Base-by-base conservation (phyloP, 1,140 invertebrate genomes). In the Matsumurasca onukii region DNA sequence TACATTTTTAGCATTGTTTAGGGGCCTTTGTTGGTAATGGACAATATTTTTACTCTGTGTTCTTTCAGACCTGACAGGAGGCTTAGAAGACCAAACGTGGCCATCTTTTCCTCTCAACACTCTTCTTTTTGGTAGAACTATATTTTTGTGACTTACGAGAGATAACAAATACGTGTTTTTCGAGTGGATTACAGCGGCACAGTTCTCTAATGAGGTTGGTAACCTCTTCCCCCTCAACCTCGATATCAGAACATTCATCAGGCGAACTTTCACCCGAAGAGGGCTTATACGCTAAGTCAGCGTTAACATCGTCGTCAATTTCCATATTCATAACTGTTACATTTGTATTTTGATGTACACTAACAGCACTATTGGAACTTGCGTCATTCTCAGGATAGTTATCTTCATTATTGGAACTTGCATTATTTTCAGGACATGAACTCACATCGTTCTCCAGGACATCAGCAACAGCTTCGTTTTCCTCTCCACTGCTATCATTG, bases 1-100 rank as follows among this genome's bases (percentile, higher is more conserved):
- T 24, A 67, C 49, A 57, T 31, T 59, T 57, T 25, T 67, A 15
- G 70, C 70, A n/a, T 71, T 39, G 48, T 45, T 49, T 48, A 24
- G 27, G 27, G 69, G 51, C 22, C 55, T 64, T 29, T 66, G 69
- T 27, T 20, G n/a, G 45, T 31, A 34, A 52, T 48, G 57, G 25
- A 70, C 34, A 34, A 67, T 59, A 62, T 68, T 68, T 49, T 30
- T n/a, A 55, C 31, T 29, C 31, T 20, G n/a, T 31, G 48, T 29
- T 27, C 66, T 15, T 20, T 9, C 20, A 22, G 25, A 29, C 17
- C 48, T 13, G 12, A 20, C 12, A 17, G n/a, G 29, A 20, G 49
- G 49, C 22, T 20, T 67, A 29, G n/a, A 2, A 34, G 25, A 31
- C 66, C 49, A 67, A 27, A n/a, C 22, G 48, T 66, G 51, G 22